These are phyloP conservation scores for Galendromus occidentalis DNA, from an alignment of 1,140 invertebrate genomes.

Conservation along the genomic window DNA sequence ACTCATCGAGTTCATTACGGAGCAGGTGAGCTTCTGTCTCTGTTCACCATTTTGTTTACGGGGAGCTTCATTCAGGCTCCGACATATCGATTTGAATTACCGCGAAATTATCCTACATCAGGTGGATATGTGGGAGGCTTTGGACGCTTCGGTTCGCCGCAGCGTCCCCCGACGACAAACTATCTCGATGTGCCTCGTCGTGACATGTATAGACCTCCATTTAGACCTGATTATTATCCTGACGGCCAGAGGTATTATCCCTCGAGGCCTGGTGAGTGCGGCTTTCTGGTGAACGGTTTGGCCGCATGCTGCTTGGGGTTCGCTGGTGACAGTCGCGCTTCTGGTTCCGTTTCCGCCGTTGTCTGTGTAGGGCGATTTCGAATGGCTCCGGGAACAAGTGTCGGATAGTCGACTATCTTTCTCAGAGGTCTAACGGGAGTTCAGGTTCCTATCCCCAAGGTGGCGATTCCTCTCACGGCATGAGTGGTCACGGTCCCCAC, in stretches of 20 bases:
- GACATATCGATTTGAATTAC: not conserved
- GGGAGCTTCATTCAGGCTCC: too few relatives aligned
- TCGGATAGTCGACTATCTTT: too few relatives aligned
- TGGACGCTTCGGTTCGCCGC: not conserved
- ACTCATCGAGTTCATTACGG: not conserved
- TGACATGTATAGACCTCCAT: not conserved
- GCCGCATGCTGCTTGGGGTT: too few relatives aligned
- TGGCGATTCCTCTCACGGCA: not conserved
- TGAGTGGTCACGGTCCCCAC: not conserved
- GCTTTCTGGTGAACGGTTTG: too few relatives aligned
- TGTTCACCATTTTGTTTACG: too few relatives aligned
- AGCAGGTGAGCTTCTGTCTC: not conserved
- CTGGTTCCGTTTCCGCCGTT: too few relatives aligned
- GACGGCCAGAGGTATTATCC: not conserved
- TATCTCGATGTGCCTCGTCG: not conserved
- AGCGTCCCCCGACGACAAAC: not conserved
- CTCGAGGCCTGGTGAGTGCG: not conserved
- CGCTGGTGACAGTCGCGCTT: too few relatives aligned
- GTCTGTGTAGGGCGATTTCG: too few relatives aligned
- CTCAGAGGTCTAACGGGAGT: not conserved
- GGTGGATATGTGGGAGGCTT: not conserved
- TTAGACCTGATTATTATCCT: not conserved
- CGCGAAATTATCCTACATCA: not conserved
- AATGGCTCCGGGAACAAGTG: too few relatives aligned
- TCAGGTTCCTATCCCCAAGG: slow-evolving; percentile 9